Conservation (phyloP, 92 coral and sea anemone species). For the Umimayanthus kanabou region DNA sequence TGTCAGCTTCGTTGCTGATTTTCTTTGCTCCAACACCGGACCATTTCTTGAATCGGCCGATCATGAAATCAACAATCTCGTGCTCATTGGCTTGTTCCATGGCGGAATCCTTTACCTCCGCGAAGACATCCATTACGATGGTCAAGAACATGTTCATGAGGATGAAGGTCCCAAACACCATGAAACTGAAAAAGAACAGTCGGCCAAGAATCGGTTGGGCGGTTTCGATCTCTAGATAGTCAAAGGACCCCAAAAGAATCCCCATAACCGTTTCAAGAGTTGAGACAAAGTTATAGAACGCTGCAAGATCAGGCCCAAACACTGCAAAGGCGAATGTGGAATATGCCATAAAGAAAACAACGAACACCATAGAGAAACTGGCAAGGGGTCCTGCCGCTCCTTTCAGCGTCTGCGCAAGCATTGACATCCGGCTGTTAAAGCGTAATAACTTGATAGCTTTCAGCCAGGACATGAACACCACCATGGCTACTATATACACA, state of each 20-base stretch:
- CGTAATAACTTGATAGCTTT: slow-evolving; percentile 85
- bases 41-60: slow-evolving; percentile 74
- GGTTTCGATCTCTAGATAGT: slow-evolving; percentile 67
- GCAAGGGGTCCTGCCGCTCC: slow-evolving; percentile 89
- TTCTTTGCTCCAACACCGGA: slow-evolving; percentile 82
- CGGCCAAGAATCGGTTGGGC: slow-evolving; percentile 85
- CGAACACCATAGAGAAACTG: slow-evolving; percentile 81
- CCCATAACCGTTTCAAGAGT: slow-evolving; percentile 90
- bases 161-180: slow-evolving; percentile 91
- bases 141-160: slow-evolving; percentile 91
- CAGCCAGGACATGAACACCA: slow-evolving; percentile 86
- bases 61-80: slow-evolving; percentile 86
- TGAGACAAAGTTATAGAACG: slow-evolving; percentile 71
- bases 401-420: slow-evolving; percentile 78
- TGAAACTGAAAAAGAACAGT: slow-evolving; percentile 80
- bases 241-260: slow-evolving; percentile 84
- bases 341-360: slow-evolving; percentile 84
- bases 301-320: slow-evolving; percentile 74
- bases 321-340: slow-evolving; percentile 85
- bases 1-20: slow-evolving; percentile 50
- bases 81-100: slow-evolving; percentile 73
- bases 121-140: slow-evolving; percentile 85
- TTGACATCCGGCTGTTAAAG: slow-evolving; percentile 78
- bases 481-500: slow-evolving; percentile 75
- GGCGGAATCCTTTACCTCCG: slow-evolving; percentile 72